These are phyloP conservation scores for Sphaeridia pumilis DNA, from an alignment of 2,888 invertebrate genomes.

Conservation along the genomic window DNA sequence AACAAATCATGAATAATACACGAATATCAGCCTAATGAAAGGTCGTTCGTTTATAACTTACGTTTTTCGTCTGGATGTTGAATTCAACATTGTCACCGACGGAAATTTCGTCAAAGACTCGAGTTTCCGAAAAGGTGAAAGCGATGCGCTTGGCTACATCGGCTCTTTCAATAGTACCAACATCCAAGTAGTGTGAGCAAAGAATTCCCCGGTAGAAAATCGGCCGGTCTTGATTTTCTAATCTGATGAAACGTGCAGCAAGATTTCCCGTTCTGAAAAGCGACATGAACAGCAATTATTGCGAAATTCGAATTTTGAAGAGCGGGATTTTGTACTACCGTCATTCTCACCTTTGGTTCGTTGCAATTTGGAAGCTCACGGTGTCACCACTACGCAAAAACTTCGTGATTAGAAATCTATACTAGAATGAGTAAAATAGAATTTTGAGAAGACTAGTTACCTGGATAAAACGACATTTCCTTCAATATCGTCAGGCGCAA, in stretches of 20 bases:
- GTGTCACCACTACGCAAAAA: slow-evolving; percentile 67
- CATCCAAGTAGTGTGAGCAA: slow-evolving; percentile 93
- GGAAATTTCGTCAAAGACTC: slow-evolving; percentile 62
- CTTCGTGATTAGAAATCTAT: too few species aligned
- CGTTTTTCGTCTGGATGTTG: slow-evolving; percentile 88
- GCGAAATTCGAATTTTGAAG: not conserved
- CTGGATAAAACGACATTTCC: slow-evolving; percentile 59
- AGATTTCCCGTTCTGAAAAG: slow-evolving; percentile 71
- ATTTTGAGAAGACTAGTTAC: too few species aligned
- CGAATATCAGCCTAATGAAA: too few species aligned
- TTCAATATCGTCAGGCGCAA: slow-evolving; percentile 90
- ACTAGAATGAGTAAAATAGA: too few species aligned
- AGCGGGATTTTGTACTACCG: too few species aligned
- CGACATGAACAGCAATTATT: not conserved
- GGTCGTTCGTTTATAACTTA: too few species aligned
- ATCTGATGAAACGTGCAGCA: slow-evolving; percentile 82
- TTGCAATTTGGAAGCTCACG: slow-evolving; percentile 93
- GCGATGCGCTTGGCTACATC: slow-evolving; percentile 97
- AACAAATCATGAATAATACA: not conserved
- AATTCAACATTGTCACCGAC: slow-evolving; percentile 96
- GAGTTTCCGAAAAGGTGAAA: slow-evolving; percentile 93
- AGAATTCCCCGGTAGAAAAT: slow-evolving; percentile 93
- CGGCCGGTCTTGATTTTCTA: slow-evolving; percentile 81
- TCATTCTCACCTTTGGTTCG: slow-evolving; percentile 84
- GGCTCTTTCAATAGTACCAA: slow-evolving; percentile 93